Base-by-base conservation (phyloP, 2,113 vertebrate genomes). In the Tricholaema leucomelas region DNA sequence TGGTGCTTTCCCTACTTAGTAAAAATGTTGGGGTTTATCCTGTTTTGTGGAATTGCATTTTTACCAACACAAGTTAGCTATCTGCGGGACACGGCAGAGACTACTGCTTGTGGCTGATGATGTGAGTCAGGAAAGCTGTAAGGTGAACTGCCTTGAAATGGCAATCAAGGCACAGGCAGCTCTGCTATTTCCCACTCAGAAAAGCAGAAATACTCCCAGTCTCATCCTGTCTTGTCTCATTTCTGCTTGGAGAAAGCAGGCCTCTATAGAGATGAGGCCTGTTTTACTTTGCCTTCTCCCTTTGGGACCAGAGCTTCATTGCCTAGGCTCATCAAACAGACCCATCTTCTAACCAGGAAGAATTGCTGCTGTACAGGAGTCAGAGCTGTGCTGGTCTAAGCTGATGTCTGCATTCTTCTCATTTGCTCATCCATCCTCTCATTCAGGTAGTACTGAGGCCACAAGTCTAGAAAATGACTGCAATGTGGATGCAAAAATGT, bases 381-480 rank as follows among this genome's bases (percentile, higher is more conserved):
- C 46, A 28, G 3, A 38, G 24, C 23, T 28, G 64, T 30, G 59
- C 31, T 40, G 7, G 7, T 44, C 58, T 16, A 35, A 58, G 64
- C 25, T 36, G 48, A 42, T 2, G 1, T 54, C 59, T 24, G 15
- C 21, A 2, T 46, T 48, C 30, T 28, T 64, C 56, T 75, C 1
- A 4, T 18, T 54, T 31, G 30, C 25, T 25, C 24, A 2, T 31
- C 5, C 24, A 2, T 31, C 5, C 31, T 25, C 20, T 17, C 2
- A 1, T 27, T 79, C 9, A 44, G 0, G 18, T 36, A 55, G 55
- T 0, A 0, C 48, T 48, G 36, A 23, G 44, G 38, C 33, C 36
- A 18, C 3, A 9, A 3, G 30, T 27, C 40, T 27, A 24, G 46
- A 18, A n/a, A 46, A 4, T 18, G 21, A 21, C 48, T 54, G 10